Evolutionary conservation across 2,888 invertebrate species (phyloP), one percentile per base, ranked within the genome.

Genomic region (Mamestra brassicae): DNA sequence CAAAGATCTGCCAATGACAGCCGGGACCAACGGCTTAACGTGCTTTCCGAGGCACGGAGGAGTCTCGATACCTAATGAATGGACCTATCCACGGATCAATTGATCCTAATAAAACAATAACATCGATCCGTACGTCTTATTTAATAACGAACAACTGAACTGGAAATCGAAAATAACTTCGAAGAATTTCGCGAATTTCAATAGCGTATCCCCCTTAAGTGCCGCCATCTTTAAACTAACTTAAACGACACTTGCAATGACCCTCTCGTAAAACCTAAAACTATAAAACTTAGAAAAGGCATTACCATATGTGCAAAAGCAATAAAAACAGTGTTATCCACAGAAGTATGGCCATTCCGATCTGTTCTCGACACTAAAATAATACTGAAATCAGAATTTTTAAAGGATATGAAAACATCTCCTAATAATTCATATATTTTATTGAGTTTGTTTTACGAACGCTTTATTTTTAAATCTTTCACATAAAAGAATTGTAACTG

Each of bases 301-400:
- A 89, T 89, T 90, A 81, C 88, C 90, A 88, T 90, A 89, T 86
- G 87, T 76, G 85, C 75, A 71, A 72, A 85, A 85, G 88, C 80
- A 84, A 85, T 87, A 89, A 89, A 89, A 90, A 85, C 78, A 71
- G 55, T 75, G 76, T 84, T 86, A 89, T 83, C 81, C 68, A 73
- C 75, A 79, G 61, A 85, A 88, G 81, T 88, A 86, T 84, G 69
- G 74, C 72, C 71, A 75, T 84, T 81, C 61, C 66, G 82, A 81
- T 80, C 62, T 81, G 65, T 74, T 61, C 38, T 26, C 47, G 47
- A 77, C 78, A 64, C 61, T 85, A 83, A 86, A 85, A 83, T 75
- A 60, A 83, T 78, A 67, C 73, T 45, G 72, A 71, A 72, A 81
- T 66, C 68, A 65, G 62, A 76, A 80, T 71, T 77, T 68, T 64